phyloP scores from a whole-genome alignment of 2,888 invertebrate species.

The Drosophila affinis region DNA sequence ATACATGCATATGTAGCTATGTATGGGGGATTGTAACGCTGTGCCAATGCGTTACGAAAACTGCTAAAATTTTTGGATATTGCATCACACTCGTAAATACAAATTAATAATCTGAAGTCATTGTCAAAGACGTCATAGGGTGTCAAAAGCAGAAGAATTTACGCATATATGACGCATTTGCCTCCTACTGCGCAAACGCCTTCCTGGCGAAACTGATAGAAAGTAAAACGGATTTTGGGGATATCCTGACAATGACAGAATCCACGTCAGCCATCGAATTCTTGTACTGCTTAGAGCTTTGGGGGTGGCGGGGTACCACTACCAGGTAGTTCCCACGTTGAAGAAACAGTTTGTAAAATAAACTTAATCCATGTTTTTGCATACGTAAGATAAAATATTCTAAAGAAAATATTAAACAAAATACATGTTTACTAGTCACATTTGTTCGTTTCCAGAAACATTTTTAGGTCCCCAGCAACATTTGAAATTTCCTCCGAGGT shows the following conservation, averaged over 20 bases:
- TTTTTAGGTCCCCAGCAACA: no score
- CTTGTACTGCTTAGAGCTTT: not conserved
- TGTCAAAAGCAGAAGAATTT: slow-evolving; percentile 9
- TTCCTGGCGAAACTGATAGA: not conserved
- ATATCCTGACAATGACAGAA: slow-evolving; percentile 20
- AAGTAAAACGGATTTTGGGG: slow-evolving; percentile 7
- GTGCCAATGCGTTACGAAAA: not conserved
- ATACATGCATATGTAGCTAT: slow-evolving; percentile 6
- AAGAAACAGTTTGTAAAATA: not conserved
- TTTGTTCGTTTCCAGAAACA: no score
- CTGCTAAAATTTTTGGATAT: not conserved
- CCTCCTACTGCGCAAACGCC: slow-evolving; percentile 62
- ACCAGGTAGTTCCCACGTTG: no score
- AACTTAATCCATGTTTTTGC: not conserved
- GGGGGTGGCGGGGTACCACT: not conserved
- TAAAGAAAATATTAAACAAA: no score
- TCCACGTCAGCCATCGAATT: not conserved
- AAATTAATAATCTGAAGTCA: not conserved
- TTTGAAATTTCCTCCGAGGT: no score
- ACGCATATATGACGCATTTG: slow-evolving; percentile 54
- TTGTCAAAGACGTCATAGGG: slow-evolving; percentile 35
- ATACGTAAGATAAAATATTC: no score
- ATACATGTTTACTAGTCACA: no score
- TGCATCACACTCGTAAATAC: not conserved
- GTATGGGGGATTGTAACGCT: not conserved